A percentile compares a stretch with the other conserved stretches of the same genome.
phyloP scores from a whole-genome alignment of 1,140 invertebrate species.

The Bombus terrestris region DNA sequence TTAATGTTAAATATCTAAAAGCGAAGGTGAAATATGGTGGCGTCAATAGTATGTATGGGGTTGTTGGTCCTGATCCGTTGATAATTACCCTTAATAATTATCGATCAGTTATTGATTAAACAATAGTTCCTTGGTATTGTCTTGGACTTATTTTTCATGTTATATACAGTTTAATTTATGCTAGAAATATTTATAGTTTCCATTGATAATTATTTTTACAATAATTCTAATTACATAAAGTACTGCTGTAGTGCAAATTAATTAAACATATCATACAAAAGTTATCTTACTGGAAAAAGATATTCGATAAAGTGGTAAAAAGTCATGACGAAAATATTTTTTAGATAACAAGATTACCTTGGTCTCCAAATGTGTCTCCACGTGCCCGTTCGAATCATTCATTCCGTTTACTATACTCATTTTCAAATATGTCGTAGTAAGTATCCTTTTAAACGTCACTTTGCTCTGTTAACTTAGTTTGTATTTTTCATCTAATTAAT shows the following conservation, averaged over 20 bases:
- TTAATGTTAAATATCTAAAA: no score
- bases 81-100: no score
- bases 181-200: not conserved
- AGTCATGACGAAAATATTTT: not conserved
- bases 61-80: no score
- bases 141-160: not conserved
- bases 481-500: not conserved
- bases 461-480: not conserved
- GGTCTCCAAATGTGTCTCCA: not conserved
- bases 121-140: not conserved
- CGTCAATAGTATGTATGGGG: no score
- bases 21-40: no score
- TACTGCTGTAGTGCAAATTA: not conserved
- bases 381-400: not conserved
- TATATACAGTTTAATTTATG: not conserved
- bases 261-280: not conserved
- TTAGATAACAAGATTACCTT: slow-evolving; percentile 28
- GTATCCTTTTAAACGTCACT: not conserved
- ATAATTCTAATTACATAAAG: not conserved
- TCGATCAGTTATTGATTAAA: no score
- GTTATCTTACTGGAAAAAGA: not conserved
- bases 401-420: not conserved
- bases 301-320: not conserved
- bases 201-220: not conserved
- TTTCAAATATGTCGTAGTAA: not conserved